Percentiles rank a stretch among this genome's conserved stretches.
These are phyloP conservation scores for Agriopis marginaria DNA, from an alignment of 2,888 invertebrate genomes.

Conservation along the genomic window DNA sequence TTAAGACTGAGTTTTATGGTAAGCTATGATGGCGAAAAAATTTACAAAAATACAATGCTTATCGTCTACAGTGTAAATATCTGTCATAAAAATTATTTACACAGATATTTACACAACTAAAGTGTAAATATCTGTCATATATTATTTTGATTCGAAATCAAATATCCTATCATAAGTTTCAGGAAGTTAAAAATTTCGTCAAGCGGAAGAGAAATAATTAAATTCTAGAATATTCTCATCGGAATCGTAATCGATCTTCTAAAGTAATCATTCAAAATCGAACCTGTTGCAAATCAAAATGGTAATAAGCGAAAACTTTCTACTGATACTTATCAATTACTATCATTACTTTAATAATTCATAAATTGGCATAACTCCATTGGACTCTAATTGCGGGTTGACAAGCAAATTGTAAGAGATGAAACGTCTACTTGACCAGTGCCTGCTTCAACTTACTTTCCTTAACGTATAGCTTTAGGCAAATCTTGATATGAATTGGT, in stretches of 20 bases:
- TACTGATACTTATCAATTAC: slow-evolving; percentile 55
- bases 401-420: slow-evolving; percentile 60
- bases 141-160: neutral
- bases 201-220: slow-evolving; percentile 15
- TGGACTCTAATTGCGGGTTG: slow-evolving; percentile 60
- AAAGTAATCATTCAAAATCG: slow-evolving; percentile 35
- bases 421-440: slow-evolving; percentile 27
- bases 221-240: slow-evolving; percentile 8
- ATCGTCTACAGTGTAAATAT: no score
- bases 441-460: slow-evolving; percentile 29
- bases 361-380: slow-evolving; percentile 58
- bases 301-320: slow-evolving; percentile 55
- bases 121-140: no score
- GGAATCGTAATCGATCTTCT: slow-evolving; percentile 19
- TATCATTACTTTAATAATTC: slow-evolving; percentile 62
- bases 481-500: slow-evolving; percentile 40
- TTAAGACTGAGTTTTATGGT: neutral
- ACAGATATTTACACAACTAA: no score
- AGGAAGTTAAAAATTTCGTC: slow-evolving; percentile 8
- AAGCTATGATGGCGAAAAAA: neutral
- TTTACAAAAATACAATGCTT: neutral
- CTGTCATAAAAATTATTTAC: no score
- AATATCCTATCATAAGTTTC: neutral
- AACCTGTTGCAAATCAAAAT: slow-evolving; percentile 53
- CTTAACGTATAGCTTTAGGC: slow-evolving; percentile 38